phyloP scores from a whole-genome alignment of 2,797 vertebrate species.

The Sebastes paucispinis region DNA sequence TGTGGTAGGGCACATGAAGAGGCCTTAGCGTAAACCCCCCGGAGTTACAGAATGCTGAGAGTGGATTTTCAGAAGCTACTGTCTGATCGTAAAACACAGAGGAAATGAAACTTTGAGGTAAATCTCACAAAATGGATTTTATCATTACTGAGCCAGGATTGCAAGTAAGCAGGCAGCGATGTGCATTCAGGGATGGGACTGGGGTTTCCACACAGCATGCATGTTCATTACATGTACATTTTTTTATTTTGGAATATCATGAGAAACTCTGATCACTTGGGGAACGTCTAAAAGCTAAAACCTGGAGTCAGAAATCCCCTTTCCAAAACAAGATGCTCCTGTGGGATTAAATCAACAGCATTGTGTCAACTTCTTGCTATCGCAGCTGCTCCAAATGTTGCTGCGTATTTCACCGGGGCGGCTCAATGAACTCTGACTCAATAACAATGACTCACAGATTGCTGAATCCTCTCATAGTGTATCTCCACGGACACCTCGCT shows the following conservation, averaged over 20 bases:
- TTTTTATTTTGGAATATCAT: background rate
- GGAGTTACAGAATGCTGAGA: slow-evolving; percentile 2
- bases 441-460: slow-evolving; percentile 5
- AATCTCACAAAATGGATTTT: slow-evolving; percentile 8
- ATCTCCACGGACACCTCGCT: background rate
- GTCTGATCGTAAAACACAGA: slow-evolving; percentile 1
- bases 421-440: background rate
- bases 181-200: background rate
- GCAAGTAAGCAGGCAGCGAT: background rate
- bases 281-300: background rate
- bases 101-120: slow-evolving; percentile 43
- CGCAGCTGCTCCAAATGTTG: slow-evolving; percentile 16
- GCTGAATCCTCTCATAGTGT: background rate
- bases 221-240: background rate
- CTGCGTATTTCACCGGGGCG: background rate
- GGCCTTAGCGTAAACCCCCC: background rate
- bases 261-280: background rate
- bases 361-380: background rate
- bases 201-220: background rate
- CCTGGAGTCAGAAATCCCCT: background rate
- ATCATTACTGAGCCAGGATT: background rate
- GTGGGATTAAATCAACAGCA: background rate
- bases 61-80: slow-evolving; percentile 24
- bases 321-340: background rate
- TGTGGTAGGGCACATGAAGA: slow-evolving; percentile 14